Conservation (phyloP, 2,797 vertebrate genomes). For the Xenops minutus region DNA sequence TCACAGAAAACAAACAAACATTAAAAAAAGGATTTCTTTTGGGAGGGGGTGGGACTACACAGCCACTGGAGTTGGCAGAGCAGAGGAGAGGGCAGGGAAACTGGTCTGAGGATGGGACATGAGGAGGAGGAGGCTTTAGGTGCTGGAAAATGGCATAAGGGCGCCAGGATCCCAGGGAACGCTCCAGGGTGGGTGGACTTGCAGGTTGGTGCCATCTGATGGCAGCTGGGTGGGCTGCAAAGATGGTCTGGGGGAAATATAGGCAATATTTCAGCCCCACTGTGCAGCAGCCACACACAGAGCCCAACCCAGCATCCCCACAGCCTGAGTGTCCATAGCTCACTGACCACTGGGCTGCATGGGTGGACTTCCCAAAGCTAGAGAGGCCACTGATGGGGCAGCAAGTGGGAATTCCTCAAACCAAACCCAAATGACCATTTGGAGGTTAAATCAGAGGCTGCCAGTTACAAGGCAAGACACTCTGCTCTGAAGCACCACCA, state of each 20-base stretch:
- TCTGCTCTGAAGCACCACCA: not conserved
- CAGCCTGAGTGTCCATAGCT: not conserved
- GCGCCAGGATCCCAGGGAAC: not conserved
- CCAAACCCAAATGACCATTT: not conserved
- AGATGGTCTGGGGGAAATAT: not conserved
- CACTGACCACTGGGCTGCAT: not conserved
- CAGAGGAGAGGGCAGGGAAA: not conserved
- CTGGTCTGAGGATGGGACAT: not conserved
- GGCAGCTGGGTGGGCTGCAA: constrained; percentile 8
- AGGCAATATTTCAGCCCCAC: not conserved
- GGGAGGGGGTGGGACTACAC: rapidly evolving
- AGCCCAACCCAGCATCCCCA: not conserved
- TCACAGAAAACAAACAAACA: not conserved
- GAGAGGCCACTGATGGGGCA: not conserved
- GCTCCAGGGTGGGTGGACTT: not conserved
- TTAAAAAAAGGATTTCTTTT: rapidly evolving
- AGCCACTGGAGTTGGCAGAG: not conserved
- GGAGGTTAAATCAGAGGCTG: not conserved
- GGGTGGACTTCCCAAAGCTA: not conserved
- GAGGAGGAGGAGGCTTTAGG: not conserved
- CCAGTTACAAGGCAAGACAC: not conserved
- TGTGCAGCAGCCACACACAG: not conserved
- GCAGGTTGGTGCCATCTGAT: constrained; percentile 31
- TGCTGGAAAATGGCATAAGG: not conserved
- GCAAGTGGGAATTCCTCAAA: not conserved